Percentiles rank a stretch among this genome's conserved stretches.
phyloP scores from a whole-genome alignment of 1,140 invertebrate species.

The Habropoda laboriosa region DNA sequence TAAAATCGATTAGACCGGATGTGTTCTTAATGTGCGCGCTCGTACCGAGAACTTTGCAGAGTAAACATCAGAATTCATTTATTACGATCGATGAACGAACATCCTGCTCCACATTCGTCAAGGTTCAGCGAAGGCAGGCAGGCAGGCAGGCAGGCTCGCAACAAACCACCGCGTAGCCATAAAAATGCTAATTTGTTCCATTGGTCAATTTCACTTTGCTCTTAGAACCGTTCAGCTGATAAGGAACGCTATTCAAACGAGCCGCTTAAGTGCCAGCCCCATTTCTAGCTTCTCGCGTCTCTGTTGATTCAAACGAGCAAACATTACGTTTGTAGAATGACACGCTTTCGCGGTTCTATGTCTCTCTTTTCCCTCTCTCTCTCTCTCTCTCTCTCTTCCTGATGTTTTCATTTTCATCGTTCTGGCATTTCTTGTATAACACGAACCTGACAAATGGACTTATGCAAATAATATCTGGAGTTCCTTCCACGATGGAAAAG shows the following conservation, averaged over 20 bases:
- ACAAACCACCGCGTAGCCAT: not conserved
- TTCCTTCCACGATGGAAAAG: not conserved
- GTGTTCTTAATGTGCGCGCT: constrained; percentile 29
- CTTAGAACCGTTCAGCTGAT: not conserved
- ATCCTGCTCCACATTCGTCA: constrained; percentile 36
- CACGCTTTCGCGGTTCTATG: not conserved
- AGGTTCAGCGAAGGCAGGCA: too few species aligned
- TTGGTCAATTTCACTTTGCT: not conserved
- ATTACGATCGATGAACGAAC: constrained; percentile 18
- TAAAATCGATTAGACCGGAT: constrained; percentile 41
- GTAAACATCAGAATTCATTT: constrained; percentile 45
- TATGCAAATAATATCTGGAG: constrained; percentile 28
- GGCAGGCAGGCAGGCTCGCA: too few species aligned
- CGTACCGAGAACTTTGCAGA: not conserved
- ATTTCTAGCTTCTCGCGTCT: not conserved
- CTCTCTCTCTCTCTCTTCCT: too few species aligned
- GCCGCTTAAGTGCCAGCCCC: not conserved
- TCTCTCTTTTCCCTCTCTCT: not conserved
- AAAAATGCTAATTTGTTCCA: constrained; percentile 10
- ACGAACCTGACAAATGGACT: constrained; percentile 3
- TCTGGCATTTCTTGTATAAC: not conserved
- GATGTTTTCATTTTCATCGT: not conserved
- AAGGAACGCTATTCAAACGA: not conserved
- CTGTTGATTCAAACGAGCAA: not conserved
- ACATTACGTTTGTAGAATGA: not conserved